A percentile compares a stretch with the other conserved stretches of the same genome.
These are phyloP conservation scores for Darevskia mixta DNA, from an alignment of 2,797 vertebrate genomes.

Conservation along the genomic window DNA sequence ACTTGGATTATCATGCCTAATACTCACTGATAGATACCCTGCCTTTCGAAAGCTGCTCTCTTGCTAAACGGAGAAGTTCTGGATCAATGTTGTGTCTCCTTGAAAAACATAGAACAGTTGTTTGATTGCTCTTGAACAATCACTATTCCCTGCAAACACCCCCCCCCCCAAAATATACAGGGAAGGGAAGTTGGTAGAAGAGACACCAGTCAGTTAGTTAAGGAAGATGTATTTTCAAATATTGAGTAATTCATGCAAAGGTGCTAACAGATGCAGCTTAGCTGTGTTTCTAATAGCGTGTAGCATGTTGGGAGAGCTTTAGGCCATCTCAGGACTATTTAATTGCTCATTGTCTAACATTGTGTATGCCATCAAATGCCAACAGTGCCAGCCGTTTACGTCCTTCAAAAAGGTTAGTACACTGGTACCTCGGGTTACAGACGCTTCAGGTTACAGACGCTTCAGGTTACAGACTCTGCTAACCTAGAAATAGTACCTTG, in stretches of 20 bases:
- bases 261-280: too few species aligned
- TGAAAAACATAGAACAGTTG: not conserved
- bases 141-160: not conserved
- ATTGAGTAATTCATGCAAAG: not conserved
- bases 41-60: not conserved
- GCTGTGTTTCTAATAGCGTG: not conserved
- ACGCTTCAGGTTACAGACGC: too few species aligned
- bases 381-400: too few species aligned
- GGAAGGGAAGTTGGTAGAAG: not conserved
- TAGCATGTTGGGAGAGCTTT: not conserved
- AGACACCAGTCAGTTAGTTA: not conserved
- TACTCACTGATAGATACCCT: too few species aligned
- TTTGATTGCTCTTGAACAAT: not conserved
- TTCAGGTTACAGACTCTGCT: too few species aligned
- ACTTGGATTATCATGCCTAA: too few species aligned
- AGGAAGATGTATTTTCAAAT: not conserved
- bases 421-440: too few species aligned
- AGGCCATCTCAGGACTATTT: too few species aligned
- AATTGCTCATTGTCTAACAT: too few species aligned
- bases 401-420: not conserved
- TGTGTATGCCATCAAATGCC: too few species aligned
- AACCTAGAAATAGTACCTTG: too few species aligned
- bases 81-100: not conserved
- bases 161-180: not conserved
- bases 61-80: not conserved